Base-by-base conservation (phyloP, 2,113 vertebrate genomes). In the Leucosticte australis region DNA sequence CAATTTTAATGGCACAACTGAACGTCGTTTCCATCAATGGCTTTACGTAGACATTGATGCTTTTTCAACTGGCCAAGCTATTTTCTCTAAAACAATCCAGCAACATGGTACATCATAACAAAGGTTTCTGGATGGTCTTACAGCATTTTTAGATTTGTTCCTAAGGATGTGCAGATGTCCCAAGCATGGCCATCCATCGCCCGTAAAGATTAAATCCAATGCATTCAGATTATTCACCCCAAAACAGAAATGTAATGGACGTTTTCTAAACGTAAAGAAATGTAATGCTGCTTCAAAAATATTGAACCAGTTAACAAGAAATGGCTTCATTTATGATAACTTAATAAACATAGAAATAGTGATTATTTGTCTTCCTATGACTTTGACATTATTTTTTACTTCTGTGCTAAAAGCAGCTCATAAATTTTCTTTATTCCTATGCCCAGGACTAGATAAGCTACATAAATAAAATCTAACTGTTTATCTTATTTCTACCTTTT, bases 11-110 rank as follows among this genome's bases (percentile, higher is more conserved):
- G 57, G 35, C 33, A 57, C 4, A 18, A 41, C 18, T 23, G 7
- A 37, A 41, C 0, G 0, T 35, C 3, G 1, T 63, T n/a, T 64
- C 31, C 24, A 8, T 65, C 31, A 9, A 16, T 21, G 46, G 33
- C 26, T 95, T 71, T 56, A 18, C 3, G 19, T 2, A 62, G 71
- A 27, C 90, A 70, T 15, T 63, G 56, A 75, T 27, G 56, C 12
- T n/a, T 50, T 90, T 87, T 52, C 89, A 92, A 67, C 12, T 17
- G n/a, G n/a, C n/a, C n/a, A 44, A 46, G 49, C 26, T 41, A 1
- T 78, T 82, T 64, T 53, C 57, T 53, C 46, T 46, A n/a, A 59
- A 83, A 62, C 39, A 46, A 8, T 37, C 4, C 3, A 86, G 21
- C 13, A 70, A 70, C 10, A 23, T 1, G 11, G 11, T 47, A 11